Evolutionary conservation across 1,140 invertebrate genomes (phyloP), one percentile per base, ranked within the genome.

Genomic region (Zaprionus tsacasi): DNA sequence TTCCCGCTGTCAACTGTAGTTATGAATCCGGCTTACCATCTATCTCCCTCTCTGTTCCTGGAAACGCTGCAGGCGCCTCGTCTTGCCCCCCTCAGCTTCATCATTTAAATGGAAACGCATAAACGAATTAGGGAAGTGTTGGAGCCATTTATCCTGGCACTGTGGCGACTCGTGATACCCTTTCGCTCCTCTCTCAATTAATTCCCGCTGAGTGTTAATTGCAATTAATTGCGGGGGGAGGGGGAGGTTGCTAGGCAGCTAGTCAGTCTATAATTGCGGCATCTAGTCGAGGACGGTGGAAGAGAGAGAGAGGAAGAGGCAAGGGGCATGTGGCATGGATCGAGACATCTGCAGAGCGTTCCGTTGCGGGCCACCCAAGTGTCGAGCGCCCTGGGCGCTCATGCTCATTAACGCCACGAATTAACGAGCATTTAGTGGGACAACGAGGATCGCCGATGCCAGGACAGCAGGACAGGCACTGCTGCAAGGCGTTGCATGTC

Each of bases 351-450:
- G 68, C 73, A 60, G 59, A 35, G 21, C 27, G 27, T 30, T 52
- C 21, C 13, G 48, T 15, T 12, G 21, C 21, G 8, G 70, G 45
- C 76, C 76, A 76, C 76, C 72, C 76, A 78, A 50, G 71, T 38
- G 57, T n/a, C 6, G 54, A 50, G 52, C 68, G 56, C 40, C 61
- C 71, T 64, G 57, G 68, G 52, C 70, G 70, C 78, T 78, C 45
- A 43, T 60, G 82, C 79, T 87, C 82, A 86, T 86, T 86, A 86
- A 86, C 79, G 82, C 82, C 69, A 45, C 38, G 76, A 79, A 86
- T 86, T 87, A 87, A 86, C 69, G 76, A 81, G 66, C 83, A 88
- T 86, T 86, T 87, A 86, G 82, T 54, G 55, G 43, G 7, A 68
- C 21, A 59, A 13, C 38, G 33, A 55, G 27, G 81, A 78, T 76